Evolutionary conservation across 2,888 invertebrate genomes (phyloP).

Genomic region (Anagyrus pseudococci): DNA sequence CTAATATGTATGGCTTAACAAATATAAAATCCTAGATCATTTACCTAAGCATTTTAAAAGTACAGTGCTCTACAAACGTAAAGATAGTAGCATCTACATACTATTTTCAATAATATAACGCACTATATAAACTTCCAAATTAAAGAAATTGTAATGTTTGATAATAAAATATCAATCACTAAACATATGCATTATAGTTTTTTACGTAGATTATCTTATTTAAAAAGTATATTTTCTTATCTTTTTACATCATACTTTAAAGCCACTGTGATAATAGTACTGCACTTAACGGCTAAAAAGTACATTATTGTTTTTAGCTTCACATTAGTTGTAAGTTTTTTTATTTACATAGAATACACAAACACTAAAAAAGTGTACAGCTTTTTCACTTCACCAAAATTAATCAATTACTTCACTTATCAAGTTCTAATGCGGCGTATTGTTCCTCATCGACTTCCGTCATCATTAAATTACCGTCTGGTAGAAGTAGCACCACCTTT

Average conservation of each 20-base stretch:
- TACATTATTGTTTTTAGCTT: slow-evolving; percentile 30
- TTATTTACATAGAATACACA: slow-evolving; percentile 59
- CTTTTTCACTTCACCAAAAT: slow-evolving; percentile 41
- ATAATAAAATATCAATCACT: slow-evolving; percentile 54
- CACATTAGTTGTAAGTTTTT: slow-evolving; percentile 46
- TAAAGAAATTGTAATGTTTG: slow-evolving; percentile 50
- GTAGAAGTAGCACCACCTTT: slow-evolving; percentile 81
- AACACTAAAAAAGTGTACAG: slow-evolving; percentile 47
- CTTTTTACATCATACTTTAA: slow-evolving; percentile 45
- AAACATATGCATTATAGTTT: slow-evolving; percentile 47
- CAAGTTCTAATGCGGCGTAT: slow-evolving; percentile 72
- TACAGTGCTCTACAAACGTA: slow-evolving; percentile 50
- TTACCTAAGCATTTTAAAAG: slow-evolving; percentile 54
- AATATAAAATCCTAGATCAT: slow-evolving; percentile 56
- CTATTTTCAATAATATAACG: slow-evolving; percentile 39
- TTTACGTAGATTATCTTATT: slow-evolving; percentile 37
- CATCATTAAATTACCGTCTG: slow-evolving; percentile 86
- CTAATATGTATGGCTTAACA: too few species aligned
- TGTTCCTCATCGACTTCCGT: slow-evolving; percentile 88
- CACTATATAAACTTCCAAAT: slow-evolving; percentile 48
- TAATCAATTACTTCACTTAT: slow-evolving; percentile 61
- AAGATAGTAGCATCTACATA: slow-evolving; percentile 40
- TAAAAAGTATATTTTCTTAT: slow-evolving; percentile 37
- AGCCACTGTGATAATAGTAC: slow-evolving; percentile 35
- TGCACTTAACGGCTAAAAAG: slow-evolving; percentile 41